Evolutionary conservation across 1,140 invertebrate genomes (phyloP), one percentile per base, ranked within the genome.

Genomic region (Zaprionus camerounensis): DNA sequence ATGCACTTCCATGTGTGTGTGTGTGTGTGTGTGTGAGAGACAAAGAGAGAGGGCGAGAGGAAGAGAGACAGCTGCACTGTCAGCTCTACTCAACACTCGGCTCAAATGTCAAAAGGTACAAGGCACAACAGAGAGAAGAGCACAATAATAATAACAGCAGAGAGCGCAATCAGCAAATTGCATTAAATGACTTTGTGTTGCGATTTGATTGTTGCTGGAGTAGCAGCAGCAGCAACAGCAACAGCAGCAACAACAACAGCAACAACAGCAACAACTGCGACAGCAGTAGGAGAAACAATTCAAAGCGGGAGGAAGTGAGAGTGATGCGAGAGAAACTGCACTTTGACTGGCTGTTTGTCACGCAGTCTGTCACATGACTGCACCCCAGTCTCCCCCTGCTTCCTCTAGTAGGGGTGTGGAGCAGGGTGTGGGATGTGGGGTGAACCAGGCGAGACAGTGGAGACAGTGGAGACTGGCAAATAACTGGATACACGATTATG

Each of bases 131-230:
- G 24, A 44, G 46, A 55, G 68, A 56, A 11, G 51, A 56, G 49
- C 49, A 49, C 63, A 71, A 57, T 77, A 82, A 59, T 71, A 80
- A 72, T 77, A 82, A 66, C 71, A 71, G 55, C 56, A 78, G 61
- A 66, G 80, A 86, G 79, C 80, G 76, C 82, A 85, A 85, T 85
- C 82, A 87, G 76, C 80, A 87, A 85, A 85, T 86, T 86, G 82
- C 82, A 85, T 85, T 85, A 82, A 85, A 81, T 82, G 82, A 82
- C 82, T 86, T 86, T 82, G 76, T 85, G 81, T 76, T 81, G 74
- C 74, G 80, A 80, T 84, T 83, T 72, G 62, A 75, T 69, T 65
- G 55, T 70, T 46, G 61, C 55, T 20, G 53, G 53, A 66, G 63
- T 58, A 58, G 69, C 36, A 57, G 36, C 69, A 71, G 15, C n/a